These are phyloP conservation scores for Leucosticte australis DNA, from an alignment of 2,113 vertebrate species.

Conservation along the genomic window DNA sequence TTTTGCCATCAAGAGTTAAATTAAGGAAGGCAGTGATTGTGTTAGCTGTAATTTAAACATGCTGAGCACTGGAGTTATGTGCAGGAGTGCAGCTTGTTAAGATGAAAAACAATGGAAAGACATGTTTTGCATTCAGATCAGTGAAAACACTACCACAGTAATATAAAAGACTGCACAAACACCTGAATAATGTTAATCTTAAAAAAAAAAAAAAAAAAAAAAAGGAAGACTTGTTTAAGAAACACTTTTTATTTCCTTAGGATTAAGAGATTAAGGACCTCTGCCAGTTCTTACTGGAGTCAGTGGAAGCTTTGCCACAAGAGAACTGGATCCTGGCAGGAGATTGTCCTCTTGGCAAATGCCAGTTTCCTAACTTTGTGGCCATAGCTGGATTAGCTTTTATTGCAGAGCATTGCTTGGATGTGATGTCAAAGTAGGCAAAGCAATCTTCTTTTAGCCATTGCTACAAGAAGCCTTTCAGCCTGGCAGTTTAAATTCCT, in stretches of 20 bases:
- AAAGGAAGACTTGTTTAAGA: constrained; percentile 25
- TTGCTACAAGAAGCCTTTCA: not conserved
- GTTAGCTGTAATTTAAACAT: constrained; percentile 42
- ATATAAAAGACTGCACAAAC: constrained; percentile 28
- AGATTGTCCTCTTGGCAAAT: not conserved
- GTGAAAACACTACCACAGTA: constrained; percentile 17
- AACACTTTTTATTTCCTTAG: not conserved
- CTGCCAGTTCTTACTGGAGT: not conserved
- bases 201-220: not conserved
- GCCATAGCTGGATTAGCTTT: not conserved
- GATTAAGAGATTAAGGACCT: not conserved
- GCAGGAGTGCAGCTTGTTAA: not conserved
- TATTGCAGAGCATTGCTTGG: not conserved
- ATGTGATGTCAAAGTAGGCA: not conserved
- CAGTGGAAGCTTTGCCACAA: not conserved
- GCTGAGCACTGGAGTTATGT: constrained; percentile 9
- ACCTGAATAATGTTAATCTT: constrained; percentile 1
- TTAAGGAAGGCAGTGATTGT: constrained; percentile 28
- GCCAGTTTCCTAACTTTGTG: not conserved
- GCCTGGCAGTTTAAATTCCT: not conserved
- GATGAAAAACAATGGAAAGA: constrained; percentile 25
- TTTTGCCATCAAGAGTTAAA: constrained; percentile 44
- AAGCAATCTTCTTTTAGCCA: not conserved
- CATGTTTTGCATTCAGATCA: constrained; percentile 44
- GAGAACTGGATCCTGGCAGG: not conserved